A percentile compares a stretch with the other conserved stretches of the same genome.
Conservation (phyloP, 2,888 invertebrate genomes). For the Rugalucina vietnamica region DNA sequence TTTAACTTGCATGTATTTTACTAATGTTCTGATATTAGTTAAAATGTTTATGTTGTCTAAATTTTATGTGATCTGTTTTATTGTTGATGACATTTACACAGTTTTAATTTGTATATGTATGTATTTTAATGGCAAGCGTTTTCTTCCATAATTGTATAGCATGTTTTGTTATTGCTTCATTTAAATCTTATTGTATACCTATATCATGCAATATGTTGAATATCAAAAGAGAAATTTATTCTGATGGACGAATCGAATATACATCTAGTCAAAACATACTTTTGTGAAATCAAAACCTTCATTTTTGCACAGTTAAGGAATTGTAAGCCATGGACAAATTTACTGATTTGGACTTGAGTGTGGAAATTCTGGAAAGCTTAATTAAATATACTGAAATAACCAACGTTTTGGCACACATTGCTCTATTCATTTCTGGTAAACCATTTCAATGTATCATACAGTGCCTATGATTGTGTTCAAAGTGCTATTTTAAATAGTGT, state of each 20-base stretch:
- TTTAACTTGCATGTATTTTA: background rate
- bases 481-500: slow-evolving; percentile 49
- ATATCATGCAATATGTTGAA: background rate
- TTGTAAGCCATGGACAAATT: no score
- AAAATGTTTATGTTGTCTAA: background rate
- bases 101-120: background rate
- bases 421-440: no score
- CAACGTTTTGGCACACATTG: no score
- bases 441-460: slow-evolving; percentile 10
- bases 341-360: no score
- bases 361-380: no score
- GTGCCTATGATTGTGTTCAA: slow-evolving; percentile 59
- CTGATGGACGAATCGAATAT: background rate
- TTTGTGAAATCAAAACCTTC: no score
- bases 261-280: background rate
- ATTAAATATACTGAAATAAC: no score
- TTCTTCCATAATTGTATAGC: background rate
- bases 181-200: background rate
- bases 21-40: slow-evolving; percentile 1
- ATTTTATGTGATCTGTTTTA: background rate
- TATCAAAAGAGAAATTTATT: background rate
- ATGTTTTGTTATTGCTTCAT: background rate
- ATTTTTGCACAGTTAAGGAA: no score
- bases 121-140: background rate
- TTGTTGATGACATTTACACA: background rate